Base-by-base conservation (phyloP, 2,888 invertebrate genomes). In the Drosophila cognata region DNA sequence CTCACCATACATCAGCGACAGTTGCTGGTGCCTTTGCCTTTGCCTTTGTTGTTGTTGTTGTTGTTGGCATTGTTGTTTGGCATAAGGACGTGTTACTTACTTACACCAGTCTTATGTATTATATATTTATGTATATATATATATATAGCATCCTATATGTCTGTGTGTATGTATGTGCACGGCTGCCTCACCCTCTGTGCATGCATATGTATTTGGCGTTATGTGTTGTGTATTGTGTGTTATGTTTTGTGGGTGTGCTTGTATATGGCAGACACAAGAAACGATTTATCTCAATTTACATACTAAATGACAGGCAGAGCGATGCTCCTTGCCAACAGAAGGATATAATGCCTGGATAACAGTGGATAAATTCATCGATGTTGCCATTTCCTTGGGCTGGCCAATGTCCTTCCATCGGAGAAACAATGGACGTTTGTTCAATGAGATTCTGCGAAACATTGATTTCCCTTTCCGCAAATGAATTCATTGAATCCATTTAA, bases 271-370 rank as follows among this genome's bases (percentile, higher is more conserved):
- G 85, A 88, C 88, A 83, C 85, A 76, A 87, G 82, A 89, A 88
- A 82, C 87, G 84, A 88, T 88, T 88, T 88, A 88, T 88, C 87
- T 88, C 87, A 89, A 88, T 88, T 88, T 89, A 88, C 88, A 88
- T 89, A 88, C 89, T 88, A 86, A 88, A 88, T 88, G 88, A 88
- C 86, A 86, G 89, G 84, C 85, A 82, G 84, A 76, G 77, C 83
- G 57, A 75, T 79, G 79, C 77, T 83, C 56, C 79, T 81, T 71
- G 72, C 62, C n/a, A 35, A 63, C n/a, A 35, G 29, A 35, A 18
- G 51, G 36, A 36, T 13, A 25, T 53, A 43, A 29, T 41, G 56
- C n/a, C 43, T 43, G 7, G 13, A 16, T 46, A 70, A 78, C 78
- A 78, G 71, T 77, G 77, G 58, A 79, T 72, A 48, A 62, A 69